Conservation (phyloP, 1,140 invertebrate species). For the Leptinotarsa undecemlineata region DNA sequence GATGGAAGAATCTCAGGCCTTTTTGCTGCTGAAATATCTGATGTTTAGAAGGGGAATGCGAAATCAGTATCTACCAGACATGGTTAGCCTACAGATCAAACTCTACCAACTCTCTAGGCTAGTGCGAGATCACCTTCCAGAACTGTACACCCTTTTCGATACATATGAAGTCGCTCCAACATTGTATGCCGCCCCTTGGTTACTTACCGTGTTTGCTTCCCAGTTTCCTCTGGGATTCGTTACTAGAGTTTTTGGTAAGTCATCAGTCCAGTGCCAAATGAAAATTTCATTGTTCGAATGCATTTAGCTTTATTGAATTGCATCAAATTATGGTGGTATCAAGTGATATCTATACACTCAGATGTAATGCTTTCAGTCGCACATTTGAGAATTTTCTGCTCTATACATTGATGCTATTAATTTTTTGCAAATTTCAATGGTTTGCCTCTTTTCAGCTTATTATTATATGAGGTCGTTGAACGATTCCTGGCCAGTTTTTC, state of each 20-base stretch:
- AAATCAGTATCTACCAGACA: constrained; percentile 89
- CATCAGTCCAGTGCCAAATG: no score
- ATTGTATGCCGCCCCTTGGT: constrained; percentile 94
- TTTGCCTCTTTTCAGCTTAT: no score
- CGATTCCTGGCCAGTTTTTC: no score
- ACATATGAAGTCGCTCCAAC: constrained; percentile 88
- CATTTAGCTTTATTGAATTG: no score
- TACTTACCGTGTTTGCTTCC: constrained; percentile 93
- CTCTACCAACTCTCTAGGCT: constrained; percentile 93
- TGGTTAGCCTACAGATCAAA: constrained; percentile 89
- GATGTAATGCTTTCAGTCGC: no score
- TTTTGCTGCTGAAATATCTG: constrained; percentile 82
- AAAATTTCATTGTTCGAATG: no score
- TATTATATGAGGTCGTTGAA: no score
- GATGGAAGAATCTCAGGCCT: constrained; percentile 90
- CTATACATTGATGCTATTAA: no score
- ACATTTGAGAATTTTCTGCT: no score
- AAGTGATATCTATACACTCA: no score
- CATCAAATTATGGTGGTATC: no score
- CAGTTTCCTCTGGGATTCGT: constrained; percentile 96
- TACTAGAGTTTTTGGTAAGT: constrained; percentile 85
- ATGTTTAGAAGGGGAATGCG: constrained; percentile 88
- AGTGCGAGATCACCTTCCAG: constrained; percentile 83
- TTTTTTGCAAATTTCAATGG: no score
- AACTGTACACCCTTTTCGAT: constrained; percentile 88